Evolutionary conservation across 2,797 vertebrate genomes (phyloP), one percentile per base, ranked within the genome.

Genomic region (Phalanger gymnotis): DNA sequence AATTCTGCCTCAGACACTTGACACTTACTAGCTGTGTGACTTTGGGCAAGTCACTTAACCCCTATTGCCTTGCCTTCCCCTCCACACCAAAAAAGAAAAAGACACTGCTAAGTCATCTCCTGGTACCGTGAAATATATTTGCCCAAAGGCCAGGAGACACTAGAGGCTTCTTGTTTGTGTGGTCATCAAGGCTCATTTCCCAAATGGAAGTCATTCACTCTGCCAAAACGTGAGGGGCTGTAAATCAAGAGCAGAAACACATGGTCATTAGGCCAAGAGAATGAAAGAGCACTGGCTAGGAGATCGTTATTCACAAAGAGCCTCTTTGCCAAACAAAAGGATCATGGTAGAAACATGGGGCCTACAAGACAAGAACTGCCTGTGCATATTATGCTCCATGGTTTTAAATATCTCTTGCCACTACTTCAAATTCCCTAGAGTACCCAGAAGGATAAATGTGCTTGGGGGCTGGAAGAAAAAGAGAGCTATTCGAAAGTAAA

Each of bases 11-110:
- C n/a, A n/a, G n/a, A n/a, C n/a, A n/a, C n/a, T n/a, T n/a, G n/a
- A n/a, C n/a, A n/a, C n/a, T n/a, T n/a, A n/a, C n/a, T n/a, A n/a
- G n/a, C n/a, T n/a, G n/a, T n/a, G n/a, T n/a, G n/a, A n/a, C n/a
- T n/a, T n/a, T n/a, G n/a, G n/a, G n/a, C n/a, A n/a, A n/a, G n/a
- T n/a, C n/a, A n/a, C n/a, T n/a, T n/a, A n/a, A n/a, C n/a, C n/a
- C n/a, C n/a, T n/a, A n/a, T n/a, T n/a, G n/a, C n/a, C n/a, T n/a
- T n/a, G n/a, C n/a, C n/a, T n/a, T n/a, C n/a, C n/a, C n/a, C n/a
- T n/a, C n/a, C n/a, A n/a, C n/a, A n/a, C n/a, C n/a, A n/a, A 95
- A 97, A 94, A 81, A 55, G 87, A 95, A 97, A 94, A 81, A 55
- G 61, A 52, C 34, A 89, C 94, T 0, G 9, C 90, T 94, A 53